Conservation (phyloP, 1,140 invertebrate genomes). For the Scaptomyza graminum region DNA sequence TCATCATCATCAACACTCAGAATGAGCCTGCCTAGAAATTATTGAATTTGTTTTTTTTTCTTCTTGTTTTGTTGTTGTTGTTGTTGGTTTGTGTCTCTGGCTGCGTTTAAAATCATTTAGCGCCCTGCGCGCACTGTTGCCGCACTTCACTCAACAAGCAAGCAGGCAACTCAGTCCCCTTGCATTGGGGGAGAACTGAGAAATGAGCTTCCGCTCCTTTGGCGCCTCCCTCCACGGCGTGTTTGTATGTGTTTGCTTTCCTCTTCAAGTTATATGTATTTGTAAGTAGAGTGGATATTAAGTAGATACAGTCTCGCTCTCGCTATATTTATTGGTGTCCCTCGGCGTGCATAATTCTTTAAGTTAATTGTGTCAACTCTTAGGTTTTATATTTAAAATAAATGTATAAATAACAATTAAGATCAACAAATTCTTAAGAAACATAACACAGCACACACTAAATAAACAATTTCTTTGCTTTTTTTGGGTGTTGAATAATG, state of each 20-base stretch:
- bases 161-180: neutral
- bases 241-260: conserved; percentile 8
- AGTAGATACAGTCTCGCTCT: conserved; percentile 30
- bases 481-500: conserved; percentile 25
- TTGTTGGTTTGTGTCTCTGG: conserved; percentile 36
- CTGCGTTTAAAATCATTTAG: conserved; percentile 48
- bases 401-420: conserved; percentile 31
- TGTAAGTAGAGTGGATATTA: conserved; percentile 37
- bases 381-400: conserved; percentile 15
- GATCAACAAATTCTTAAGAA: conserved; percentile 1
- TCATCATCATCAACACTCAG: conserved; percentile 33
- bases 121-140: conserved; percentile 53
- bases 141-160: conserved; percentile 50
- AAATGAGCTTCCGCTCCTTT: conserved; percentile 38
- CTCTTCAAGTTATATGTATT: conserved; percentile 38
- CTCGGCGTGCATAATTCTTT: neutral
- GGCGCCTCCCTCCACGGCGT: conserved; percentile 2
- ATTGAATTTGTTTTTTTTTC: conserved; percentile 54
- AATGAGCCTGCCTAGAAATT: conserved; percentile 36
- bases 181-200: conserved; percentile 8
- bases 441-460: conserved; percentile 27
- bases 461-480: conserved; percentile 8
- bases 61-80: too few species aligned
- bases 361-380: conserved; percentile 10
- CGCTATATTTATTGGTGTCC: neutral